phyloP scores from a whole-genome alignment of 2,113 vertebrate species.

The Puma concolor region DNA sequence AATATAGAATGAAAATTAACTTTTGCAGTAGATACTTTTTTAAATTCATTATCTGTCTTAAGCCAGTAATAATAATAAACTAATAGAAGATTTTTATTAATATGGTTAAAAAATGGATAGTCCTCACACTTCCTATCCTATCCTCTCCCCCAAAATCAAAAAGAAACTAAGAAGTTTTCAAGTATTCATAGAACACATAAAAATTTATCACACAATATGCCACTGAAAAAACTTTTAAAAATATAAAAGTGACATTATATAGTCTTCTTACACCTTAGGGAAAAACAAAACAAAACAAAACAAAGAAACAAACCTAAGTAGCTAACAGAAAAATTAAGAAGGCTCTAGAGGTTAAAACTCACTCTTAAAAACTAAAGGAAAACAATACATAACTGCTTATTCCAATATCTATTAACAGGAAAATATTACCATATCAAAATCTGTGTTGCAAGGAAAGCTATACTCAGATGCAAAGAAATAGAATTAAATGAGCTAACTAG shows the following conservation, averaged over 20 bases:
- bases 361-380: not conserved
- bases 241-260: not conserved
- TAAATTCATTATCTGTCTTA: not conserved
- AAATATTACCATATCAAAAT: not conserved
- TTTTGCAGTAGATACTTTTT: not conserved
- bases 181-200: not conserved
- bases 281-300: too few relatives aligned
- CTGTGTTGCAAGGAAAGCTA: not conserved
- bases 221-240: not conserved
- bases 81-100: not conserved
- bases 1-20: not conserved
- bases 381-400: not conserved
- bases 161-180: not conserved
- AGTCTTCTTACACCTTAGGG: not conserved
- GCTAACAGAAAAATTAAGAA: not conserved
- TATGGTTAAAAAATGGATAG: not conserved
- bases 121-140: not conserved
- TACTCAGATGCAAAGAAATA: not conserved
- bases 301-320: not conserved
- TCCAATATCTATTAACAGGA: not conserved
- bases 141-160: not conserved
- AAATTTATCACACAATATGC: not conserved
- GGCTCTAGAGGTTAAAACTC: not conserved
- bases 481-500: not conserved
- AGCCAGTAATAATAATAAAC: not conserved